A percentile compares a stretch with the other conserved stretches of the same genome.
Conservation (phyloP, 2,113 vertebrate genomes). For the Coreoperca whiteheadi region DNA sequence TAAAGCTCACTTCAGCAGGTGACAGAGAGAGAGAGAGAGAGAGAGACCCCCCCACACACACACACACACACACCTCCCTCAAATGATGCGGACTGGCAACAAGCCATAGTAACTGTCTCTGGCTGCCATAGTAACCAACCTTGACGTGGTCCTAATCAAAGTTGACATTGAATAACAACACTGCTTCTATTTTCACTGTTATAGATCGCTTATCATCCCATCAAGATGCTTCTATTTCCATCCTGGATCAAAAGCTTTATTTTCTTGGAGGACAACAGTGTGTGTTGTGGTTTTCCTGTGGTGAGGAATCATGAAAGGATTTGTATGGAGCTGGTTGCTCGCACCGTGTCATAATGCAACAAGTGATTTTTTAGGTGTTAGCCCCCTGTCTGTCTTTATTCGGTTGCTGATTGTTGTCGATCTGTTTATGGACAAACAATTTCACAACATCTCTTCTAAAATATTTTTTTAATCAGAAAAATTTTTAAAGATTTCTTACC, state of each 20-base stretch:
- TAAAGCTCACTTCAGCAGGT: constrained; percentile 26
- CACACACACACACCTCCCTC: constrained; percentile 16
- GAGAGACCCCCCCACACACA: neutral
- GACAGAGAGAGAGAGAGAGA: neutral
- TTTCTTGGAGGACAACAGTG: neutral
- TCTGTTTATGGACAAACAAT: neutral
- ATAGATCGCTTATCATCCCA: neutral
- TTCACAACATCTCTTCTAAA: neutral
- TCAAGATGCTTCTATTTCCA: constrained; percentile 10
- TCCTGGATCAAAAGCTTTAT: neutral
- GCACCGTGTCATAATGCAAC: constrained; percentile 1
- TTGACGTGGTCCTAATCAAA: constrained; percentile 49
- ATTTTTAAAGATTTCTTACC: neutral
- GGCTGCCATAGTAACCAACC: constrained; percentile 60
- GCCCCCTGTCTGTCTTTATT: neutral
- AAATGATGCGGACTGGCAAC: constrained; percentile 46
- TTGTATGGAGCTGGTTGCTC: neutral
- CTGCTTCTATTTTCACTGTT: constrained; percentile 23
- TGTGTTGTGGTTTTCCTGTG: neutral
- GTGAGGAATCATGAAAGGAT: no score
- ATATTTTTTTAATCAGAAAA: neutral
- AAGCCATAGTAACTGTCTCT: constrained; percentile 51
- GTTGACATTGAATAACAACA: constrained; percentile 35
- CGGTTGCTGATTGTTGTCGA: neutral
- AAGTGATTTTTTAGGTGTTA: neutral